Base-by-base conservation (phyloP, 2,113 vertebrate genomes). In the Onychostoma macrolepis region DNA sequence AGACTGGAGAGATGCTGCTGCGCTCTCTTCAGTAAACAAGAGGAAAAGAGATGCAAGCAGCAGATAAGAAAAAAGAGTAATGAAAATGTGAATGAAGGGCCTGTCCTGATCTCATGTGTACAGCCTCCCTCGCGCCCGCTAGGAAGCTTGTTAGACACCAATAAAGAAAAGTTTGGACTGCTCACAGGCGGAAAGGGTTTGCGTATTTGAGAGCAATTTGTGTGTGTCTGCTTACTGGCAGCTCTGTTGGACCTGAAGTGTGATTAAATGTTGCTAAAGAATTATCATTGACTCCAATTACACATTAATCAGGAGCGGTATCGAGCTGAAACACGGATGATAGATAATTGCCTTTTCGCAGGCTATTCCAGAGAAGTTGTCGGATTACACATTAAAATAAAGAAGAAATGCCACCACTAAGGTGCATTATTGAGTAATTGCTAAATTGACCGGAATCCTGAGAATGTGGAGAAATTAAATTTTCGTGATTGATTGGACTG, bases 221-320 rank as follows among this genome's bases (percentile, higher is more conserved):
- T 33, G n/a, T 11, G 10, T 13, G 19, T 71, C 80, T 71, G 65
- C 38, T 83, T 71, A 83, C 81, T 50, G 81, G 63, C 61, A 50
- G 28, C 63, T 83, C 43, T 33, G 63, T 71, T 71, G 43, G 65
- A 71, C 19, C 43, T 83, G 63, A 83, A 71, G 81, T 83, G 63
- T 50, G 63, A 83, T 83, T 83, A 71, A 83, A 83, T 71, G 61
- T 71, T 58, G 41, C 53, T 71, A 19, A 69, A 43, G 74, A 65
- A 83, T 83, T 69, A 85, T 75, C 50, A 88, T 65, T 71, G 77
- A 43, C 28, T 86, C 78, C 67, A 86, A 86, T 81, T 86, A 86
- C 33, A 48, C 36, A 77, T 82, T 76, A 77, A 53, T n/a, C 67
- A 65, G 58, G 21, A 76, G 24, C 17, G n/a, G 24, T 65, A 67